Evolutionary conservation across 2,888 invertebrate genomes (phyloP), one percentile per base, ranked within the genome.

Genomic region (Noctua janthina): DNA sequence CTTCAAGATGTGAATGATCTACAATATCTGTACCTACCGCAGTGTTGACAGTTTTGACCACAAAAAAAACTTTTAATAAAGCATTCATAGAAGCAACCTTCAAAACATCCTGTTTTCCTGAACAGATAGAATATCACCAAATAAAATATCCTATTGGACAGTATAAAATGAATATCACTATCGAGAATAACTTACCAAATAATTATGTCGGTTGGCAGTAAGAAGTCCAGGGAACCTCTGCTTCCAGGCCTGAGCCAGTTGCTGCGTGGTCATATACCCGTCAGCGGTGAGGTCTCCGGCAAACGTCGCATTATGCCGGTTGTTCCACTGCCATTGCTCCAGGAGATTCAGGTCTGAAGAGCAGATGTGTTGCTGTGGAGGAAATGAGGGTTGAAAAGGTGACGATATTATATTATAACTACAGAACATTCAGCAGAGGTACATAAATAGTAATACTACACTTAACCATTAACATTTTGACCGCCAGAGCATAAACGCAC

Each of bases 191-290:
- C 92, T 90, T 94, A 98, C 98, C 95, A 97, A 91, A 89, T 97
- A 98, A 79, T 97, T 94, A 77, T 96, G 93, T 46, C 94, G 93
- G 71, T 97, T 96, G 75, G 97, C 97, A 1, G 96, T 96, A 39
- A 98, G 94, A 0, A 98, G 94, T 0, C 97, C 96, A 1, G 98
- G 97, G 92, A 98, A 98, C 90, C 97, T 97, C 35, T 97, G 96
- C 91, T 97, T 98, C 94, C 98, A 98, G 49, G 98, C 96, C 89
- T 98, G 97, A 0, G 98, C 98, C 3, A 98, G 94, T 76, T 98
- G 97, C 91, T 97, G 97, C 51, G 98, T 94, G 91, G 98, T 98
- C 88, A 98, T 97, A 91, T 97, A 97, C 0, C 97, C 98, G 83
- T 97, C 98, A 17, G 95, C 94, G 23, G 98, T 98, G 81, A 98